Base-by-base conservation (phyloP, 2,888 invertebrate species). In the Heliconius aoede region DNA sequence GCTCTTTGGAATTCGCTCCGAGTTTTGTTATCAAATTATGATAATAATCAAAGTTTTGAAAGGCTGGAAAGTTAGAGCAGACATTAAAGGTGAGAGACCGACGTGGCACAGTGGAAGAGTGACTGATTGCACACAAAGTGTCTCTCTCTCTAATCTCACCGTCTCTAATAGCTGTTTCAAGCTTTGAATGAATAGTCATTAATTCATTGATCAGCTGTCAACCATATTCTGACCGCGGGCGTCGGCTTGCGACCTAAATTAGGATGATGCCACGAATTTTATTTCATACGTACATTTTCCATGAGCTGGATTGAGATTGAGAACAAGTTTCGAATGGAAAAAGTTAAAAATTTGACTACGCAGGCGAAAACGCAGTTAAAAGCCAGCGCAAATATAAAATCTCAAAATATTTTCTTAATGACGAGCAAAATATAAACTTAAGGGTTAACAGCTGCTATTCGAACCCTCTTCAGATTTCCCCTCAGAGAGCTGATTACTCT, bases 1-100 rank as follows among this genome's bases (percentile, higher is more conserved):
- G n/a, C 30, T 55, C 55, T 69, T 24, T n/a, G 51, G 13, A 30
- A 15, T 69, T n/a, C 4, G n/a, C 55, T 55, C 7, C 8, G 30
- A 30, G n/a, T 51, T 69, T 32, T 69, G 69, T 55, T 69, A 69
- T 69, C 30, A 55, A 69, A 51, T 69, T 21, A 51, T 30, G 51
- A 68, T 68, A 30, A 30, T 46, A 51, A 69, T 24, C 15, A 36
- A 36, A 36, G 65, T 65, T 65, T 65, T 65, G 13, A 32, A 32
- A n/a, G 32, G 1, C 62, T 30, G 62, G 32, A 64, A 4, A 32
- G 32, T 32, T 32, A 32, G 30, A 32, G n/a, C 4, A 32, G 21
- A n/a, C n/a, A n/a, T 64, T 46, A 21, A 5, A 46, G 46, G 18
- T 46, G 7, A 46, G 46, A 46, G 7, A 46, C 18, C 46, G 46